Base-by-base conservation (phyloP, 2,888 invertebrate species). In the Mythimna lalbum region DNA sequence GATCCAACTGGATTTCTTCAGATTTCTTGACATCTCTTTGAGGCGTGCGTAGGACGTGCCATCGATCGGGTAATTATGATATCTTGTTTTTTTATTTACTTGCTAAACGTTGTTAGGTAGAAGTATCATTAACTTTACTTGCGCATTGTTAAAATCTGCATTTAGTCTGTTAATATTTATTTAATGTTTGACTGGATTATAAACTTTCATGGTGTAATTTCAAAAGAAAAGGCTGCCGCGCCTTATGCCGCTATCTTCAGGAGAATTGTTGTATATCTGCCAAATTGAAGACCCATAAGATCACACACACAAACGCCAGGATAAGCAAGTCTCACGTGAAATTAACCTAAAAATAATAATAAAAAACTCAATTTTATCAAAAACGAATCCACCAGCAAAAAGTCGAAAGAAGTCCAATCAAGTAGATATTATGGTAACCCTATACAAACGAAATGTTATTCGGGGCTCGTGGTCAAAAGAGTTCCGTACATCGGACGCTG, bases 391-490 rank as follows among this genome's bases (percentile, higher is more conserved):
- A 43, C 43, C 17, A 17, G 27, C 14, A 64, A 52, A 56, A 49
- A 59, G 36, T 23, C 63, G 33, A 17, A 3, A 23, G 27, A 68
- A 59, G 49, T 64, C n/a, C 23, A 52, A 71, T 57, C 19, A 27
- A 12, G 23, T 80, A 78, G 17, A 78, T 36, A 53, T 83, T 36
- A 53, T 83, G 83, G 85, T 47, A 50, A 74, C 70, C 66, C 72
- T 74, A 69, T 61, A 86, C 85, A 85, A 89, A 87, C 84, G 84
- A 90, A 90, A 92, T 88, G 86, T 87, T 89, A 87, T 90, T 87
- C 83, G 85, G 80, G 77, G 81, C 82, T 84, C 83, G 84, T 76
- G 85, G 84, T 91, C 89, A 90, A 91, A 90, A 91, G 90, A 88
- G 90, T 88, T 87, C 80, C 84, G 84, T 84, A 87, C 85, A 84